A percentile compares a stretch with the other conserved stretches of the same genome.
These are phyloP conservation scores for Phyto melanocephala DNA, from an alignment of 2,888 invertebrate species.

Conservation along the genomic window DNA sequence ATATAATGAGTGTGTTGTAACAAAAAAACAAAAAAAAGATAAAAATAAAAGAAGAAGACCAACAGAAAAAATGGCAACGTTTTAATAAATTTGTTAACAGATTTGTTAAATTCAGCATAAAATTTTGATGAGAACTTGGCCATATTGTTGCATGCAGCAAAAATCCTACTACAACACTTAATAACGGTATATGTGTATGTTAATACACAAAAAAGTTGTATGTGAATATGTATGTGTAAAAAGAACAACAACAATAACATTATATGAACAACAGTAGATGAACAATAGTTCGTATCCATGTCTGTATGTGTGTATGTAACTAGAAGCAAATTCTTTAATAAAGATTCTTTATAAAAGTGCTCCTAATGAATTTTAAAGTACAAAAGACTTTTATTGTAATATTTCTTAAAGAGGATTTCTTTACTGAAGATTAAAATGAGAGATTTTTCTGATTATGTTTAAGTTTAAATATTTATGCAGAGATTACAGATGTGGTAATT, in stretches of 20 bases:
- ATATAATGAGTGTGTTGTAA: slow-evolving; percentile 37
- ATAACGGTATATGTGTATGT: background rate
- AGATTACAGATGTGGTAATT: background rate
- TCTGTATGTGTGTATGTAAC: too few species aligned
- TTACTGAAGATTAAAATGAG: background rate
- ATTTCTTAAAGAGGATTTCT: slow-evolving; percentile 2
- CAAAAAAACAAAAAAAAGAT: background rate
- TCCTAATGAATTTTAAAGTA: slow-evolving; percentile 33
- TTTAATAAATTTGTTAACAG: slow-evolving; percentile 79
- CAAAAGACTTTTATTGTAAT: background rate
- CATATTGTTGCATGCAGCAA: slow-evolving; percentile 69
- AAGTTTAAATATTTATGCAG: slow-evolving; percentile 11
- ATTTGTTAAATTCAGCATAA: slow-evolving; percentile 79
- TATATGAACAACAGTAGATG: slow-evolving; percentile 29
- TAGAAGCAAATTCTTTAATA: slow-evolving; percentile 21
- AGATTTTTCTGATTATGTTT: background rate
- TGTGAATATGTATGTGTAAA: slow-evolving; percentile 1
- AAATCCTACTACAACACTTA: background rate
- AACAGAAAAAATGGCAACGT: slow-evolving; percentile 65
- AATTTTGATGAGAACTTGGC: slow-evolving; percentile 78
- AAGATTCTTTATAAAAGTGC: slow-evolving; percentile 2
- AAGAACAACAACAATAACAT: too few species aligned
- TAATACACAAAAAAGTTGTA: background rate
- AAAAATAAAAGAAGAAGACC: background rate
- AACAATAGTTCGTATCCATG: too few species aligned